phyloP scores from a whole-genome alignment of 2,797 vertebrate species.

The Danio albolineatus region DNA sequence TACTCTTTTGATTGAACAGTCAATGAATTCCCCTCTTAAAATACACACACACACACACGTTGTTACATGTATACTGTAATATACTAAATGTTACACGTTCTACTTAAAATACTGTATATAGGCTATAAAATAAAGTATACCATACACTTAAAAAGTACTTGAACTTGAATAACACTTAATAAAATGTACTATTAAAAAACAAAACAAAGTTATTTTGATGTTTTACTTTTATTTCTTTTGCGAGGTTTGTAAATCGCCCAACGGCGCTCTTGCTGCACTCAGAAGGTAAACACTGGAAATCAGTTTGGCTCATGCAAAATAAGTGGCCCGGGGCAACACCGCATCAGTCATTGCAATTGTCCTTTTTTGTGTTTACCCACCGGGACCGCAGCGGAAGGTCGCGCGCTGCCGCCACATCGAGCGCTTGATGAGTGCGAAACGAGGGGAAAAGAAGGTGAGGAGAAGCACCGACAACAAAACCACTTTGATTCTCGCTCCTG shows the following conservation, averaged over 20 bases:
- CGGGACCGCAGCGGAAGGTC: constrained; percentile 59
- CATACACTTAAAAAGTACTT: too few relatives aligned
- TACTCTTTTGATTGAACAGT: too few relatives aligned
- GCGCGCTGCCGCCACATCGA: constrained; percentile 52
- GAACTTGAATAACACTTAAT: too few relatives aligned
- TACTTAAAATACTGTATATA: too few relatives aligned
- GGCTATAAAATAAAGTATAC: too few relatives aligned
- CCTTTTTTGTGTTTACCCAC: constrained; percentile 2
- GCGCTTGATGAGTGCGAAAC: constrained; percentile 53
- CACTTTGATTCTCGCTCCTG: constrained; percentile 74
- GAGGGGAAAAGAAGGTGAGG: constrained; percentile 48
- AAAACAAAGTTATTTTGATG: too few relatives aligned
- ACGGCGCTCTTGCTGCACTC: not conserved
- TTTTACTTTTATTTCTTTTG: not conserved
- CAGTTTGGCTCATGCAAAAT: not conserved
- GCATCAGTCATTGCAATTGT: not conserved
- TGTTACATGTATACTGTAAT: too few relatives aligned
- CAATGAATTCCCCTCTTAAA: too few relatives aligned
- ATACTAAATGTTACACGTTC: too few relatives aligned
- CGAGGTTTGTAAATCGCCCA: not conserved
- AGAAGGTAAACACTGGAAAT: not conserved
- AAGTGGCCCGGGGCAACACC: not conserved
- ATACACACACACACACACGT: too few relatives aligned
- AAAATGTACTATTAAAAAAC: too few relatives aligned
- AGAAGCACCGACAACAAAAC: constrained; percentile 75